phyloP scores from a whole-genome alignment of 1,140 invertebrate species.

The Belonocnema kinseyi region DNA sequence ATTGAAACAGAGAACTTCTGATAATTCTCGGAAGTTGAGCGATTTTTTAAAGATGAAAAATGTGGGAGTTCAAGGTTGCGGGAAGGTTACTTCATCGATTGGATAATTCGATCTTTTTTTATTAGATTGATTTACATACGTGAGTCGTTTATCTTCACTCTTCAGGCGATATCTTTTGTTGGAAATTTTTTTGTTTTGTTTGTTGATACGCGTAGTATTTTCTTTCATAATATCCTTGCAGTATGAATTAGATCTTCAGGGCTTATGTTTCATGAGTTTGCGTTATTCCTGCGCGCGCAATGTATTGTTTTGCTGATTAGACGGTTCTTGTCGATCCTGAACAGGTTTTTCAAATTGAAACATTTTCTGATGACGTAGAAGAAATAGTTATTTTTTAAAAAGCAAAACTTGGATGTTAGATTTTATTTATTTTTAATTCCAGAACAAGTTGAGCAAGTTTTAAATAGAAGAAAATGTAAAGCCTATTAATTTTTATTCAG shows the following conservation, averaged over 20 bases:
- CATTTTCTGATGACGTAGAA: too few relatives aligned
- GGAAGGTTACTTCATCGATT: slow-evolving; percentile 14
- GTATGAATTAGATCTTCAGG: too few relatives aligned
- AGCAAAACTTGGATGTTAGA: too few relatives aligned
- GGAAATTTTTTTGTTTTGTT: not conserved
- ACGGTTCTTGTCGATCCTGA: too few relatives aligned
- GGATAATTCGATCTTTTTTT: slow-evolving; percentile 7
- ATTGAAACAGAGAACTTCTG: not conserved
- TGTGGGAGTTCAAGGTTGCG: slow-evolving; percentile 5
- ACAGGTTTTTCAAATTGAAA: too few relatives aligned
- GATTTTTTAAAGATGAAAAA: not conserved
- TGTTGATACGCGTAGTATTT: not conserved
- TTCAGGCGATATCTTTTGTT: not conserved
- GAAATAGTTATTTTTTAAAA: too few relatives aligned
- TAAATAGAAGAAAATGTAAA: too few relatives aligned
- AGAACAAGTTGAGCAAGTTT: too few relatives aligned
- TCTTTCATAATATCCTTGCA: not conserved
- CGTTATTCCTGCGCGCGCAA: too few relatives aligned
- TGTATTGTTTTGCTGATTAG: too few relatives aligned
- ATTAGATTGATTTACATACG: slow-evolving; percentile 6
- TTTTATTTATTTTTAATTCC: too few relatives aligned
- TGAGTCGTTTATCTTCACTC: not conserved
- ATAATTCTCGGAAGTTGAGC: not conserved
- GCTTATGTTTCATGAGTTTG: not conserved
- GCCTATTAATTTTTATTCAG: too few relatives aligned